Conservation (phyloP, 2,888 invertebrate genomes). For the Orthonychiurus folsomi region DNA sequence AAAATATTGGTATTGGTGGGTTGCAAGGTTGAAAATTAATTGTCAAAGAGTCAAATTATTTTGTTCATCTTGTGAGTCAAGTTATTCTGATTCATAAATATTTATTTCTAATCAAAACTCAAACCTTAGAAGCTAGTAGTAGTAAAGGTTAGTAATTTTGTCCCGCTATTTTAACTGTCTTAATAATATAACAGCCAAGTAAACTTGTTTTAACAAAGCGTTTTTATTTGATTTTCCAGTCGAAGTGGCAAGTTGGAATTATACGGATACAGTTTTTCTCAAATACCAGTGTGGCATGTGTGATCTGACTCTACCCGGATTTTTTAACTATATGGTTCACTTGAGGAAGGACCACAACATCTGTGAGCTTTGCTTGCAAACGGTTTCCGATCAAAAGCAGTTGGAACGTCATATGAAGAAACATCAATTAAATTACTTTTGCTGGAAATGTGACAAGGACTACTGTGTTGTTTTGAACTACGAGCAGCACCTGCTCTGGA, state of each 20-base stretch:
- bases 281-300: constrained; percentile 66
- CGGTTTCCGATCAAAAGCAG: constrained; percentile 67
- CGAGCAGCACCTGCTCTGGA: constrained; percentile 83
- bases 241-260: constrained; percentile 1
- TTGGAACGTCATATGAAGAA: constrained; percentile 83
- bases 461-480: constrained; percentile 81
- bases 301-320: constrained; percentile 67
- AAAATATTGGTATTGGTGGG: too few species aligned
- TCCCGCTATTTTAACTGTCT: too few species aligned
- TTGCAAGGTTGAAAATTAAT: too few species aligned
- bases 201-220: too few species aligned
- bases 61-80: too few species aligned
- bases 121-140: too few species aligned
- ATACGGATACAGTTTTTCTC: constrained; percentile 50
- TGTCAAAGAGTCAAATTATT: too few species aligned
- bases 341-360: constrained; percentile 71
- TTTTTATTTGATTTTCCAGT: constrained; percentile 6
- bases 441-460: constrained; percentile 78
- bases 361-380: constrained; percentile 78
- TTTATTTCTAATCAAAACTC: too few species aligned
- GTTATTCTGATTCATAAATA: too few species aligned
- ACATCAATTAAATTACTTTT: constrained; percentile 75
- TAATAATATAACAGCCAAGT: too few species aligned
- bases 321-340: constrained; percentile 81
- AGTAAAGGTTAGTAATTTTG: too few species aligned